A percentile compares a stretch with the other conserved stretches of the same genome.
These are phyloP conservation scores for Leptothorax acervorum DNA, from an alignment of 2,888 invertebrate genomes.

Conservation along the genomic window DNA sequence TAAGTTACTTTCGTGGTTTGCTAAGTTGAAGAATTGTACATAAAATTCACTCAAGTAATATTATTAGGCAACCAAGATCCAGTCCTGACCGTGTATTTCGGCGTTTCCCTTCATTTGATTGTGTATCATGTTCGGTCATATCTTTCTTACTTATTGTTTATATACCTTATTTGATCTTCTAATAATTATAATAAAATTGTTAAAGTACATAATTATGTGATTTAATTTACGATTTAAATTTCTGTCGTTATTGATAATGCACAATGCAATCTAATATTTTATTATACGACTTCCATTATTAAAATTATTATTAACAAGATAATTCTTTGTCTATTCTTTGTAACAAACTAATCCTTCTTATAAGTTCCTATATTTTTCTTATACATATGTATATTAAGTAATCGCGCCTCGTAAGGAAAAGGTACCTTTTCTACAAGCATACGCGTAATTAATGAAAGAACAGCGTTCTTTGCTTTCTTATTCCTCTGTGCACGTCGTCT, in stretches of 20 bases:
- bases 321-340: not conserved
- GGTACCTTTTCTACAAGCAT: not conserved
- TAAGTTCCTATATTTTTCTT: not conserved
- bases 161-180: not conserved
- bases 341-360: not conserved
- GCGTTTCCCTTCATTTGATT: too few relatives aligned
- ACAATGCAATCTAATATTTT: not conserved
- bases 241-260: not conserved
- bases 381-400: not conserved
- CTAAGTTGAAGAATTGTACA: too few relatives aligned
- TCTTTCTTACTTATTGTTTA: too few relatives aligned
- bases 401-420: not conserved
- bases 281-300: not conserved
- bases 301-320: not conserved
- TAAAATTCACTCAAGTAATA: too few relatives aligned
- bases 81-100: too few relatives aligned
- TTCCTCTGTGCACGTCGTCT: constrained; percentile 32
- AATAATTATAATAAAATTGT: not conserved
- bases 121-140: too few relatives aligned
- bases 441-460: constrained; percentile 29
- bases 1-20: too few relatives aligned
- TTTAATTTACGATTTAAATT: not conserved
- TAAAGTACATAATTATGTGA: not conserved
- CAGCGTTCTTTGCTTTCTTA: constrained; percentile 24
- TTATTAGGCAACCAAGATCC: too few relatives aligned